Base-by-base conservation (phyloP, 1,140 invertebrate species). In the Matsumurasca onukii region DNA sequence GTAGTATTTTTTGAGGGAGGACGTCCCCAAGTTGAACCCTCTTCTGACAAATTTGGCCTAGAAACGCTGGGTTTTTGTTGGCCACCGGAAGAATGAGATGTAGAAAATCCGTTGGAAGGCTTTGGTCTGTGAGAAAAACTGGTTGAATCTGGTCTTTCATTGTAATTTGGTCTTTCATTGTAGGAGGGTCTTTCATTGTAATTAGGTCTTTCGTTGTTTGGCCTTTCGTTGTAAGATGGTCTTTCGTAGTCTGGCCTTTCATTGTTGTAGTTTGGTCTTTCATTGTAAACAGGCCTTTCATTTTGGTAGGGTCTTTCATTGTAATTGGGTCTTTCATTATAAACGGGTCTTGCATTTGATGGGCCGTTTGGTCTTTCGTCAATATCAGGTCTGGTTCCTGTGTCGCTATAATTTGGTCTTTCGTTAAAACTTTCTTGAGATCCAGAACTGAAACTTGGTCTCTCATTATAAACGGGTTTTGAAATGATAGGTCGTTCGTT, bases 131-230 rank as follows among this genome's bases (percentile, higher is more conserved):
- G 17, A 12, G 3, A 51, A 51, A 17, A 5, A 51, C 49, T 51
- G 5, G 49, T 9, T 5, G n/a, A 51, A n/a, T 20, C 24, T 51
- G 49, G 49, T n/a, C 5, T 51, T n/a, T 51, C 49, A 45, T 12
- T 12, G 49, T 12, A 9, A 9, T 3, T 51, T n/a, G 49, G n/a
- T 51, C 5, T 12, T 20, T 22, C 49, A 9, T 22, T n/a, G 24
- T 20, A 12, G 3, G n/a, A 22, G n/a, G 49, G 49, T 51, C 49
- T 51, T n/a, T 51, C 49, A 51, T 51, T 51, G n/a, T 51, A 51
- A 51, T 20, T 51, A 3, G 49, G 24, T 45, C 17, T 9, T 9
- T 17, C 3, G n/a, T 51, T 20, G 24, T 22, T 51, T 17, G 34
- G 34, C 17, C 17, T 45, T 45, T 45, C 34, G 17, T 45, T 9